Conservation (phyloP, 1,140 invertebrate species). For the Zaprionus tsacasi region DNA sequence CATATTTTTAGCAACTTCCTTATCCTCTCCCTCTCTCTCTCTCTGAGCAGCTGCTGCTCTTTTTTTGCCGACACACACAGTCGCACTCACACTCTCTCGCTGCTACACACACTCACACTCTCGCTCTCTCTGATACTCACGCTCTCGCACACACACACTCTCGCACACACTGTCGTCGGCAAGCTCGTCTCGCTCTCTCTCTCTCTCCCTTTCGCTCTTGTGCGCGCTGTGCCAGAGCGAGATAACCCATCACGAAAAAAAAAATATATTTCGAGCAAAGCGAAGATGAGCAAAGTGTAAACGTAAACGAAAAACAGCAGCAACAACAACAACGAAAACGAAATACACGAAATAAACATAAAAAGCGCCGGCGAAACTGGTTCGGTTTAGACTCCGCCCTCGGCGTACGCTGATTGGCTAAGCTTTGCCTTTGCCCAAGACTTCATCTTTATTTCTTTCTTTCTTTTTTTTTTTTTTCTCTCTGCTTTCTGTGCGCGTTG, state of each 20-base stretch:
- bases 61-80: conserved; percentile 15
- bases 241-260: conserved; percentile 77
- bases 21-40: conserved; percentile 41
- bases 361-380: conserved; percentile 77
- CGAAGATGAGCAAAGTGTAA: conserved; percentile 80
- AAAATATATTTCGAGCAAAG: conserved; percentile 68
- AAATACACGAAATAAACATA: conserved; percentile 73
- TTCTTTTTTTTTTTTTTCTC: conserved; percentile 45
- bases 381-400: conserved; percentile 82
- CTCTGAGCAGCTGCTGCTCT: conserved; percentile 12
- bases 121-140: conserved; percentile 23
- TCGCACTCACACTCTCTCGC: conserved; percentile 27
- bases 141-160: conserved; percentile 8
- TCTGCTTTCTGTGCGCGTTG: conserved; percentile 33
- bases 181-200: conserved; percentile 35
- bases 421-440: conserved; percentile 70
- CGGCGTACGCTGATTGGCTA: conserved; percentile 80
- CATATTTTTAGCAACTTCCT: conserved; percentile 38
- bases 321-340: conserved; percentile 48
- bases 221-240: conserved; percentile 70
- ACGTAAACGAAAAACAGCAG: conserved; percentile 72
- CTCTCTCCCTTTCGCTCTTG: conserved; percentile 44
- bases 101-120: conserved; percentile 19
- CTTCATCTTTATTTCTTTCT: conserved; percentile 74
- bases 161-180: conserved; percentile 12